Percentiles rank a stretch among this genome's conserved stretches.
Conservation (phyloP, 2,113 vertebrate species). For the Semnornis frantzii region DNA sequence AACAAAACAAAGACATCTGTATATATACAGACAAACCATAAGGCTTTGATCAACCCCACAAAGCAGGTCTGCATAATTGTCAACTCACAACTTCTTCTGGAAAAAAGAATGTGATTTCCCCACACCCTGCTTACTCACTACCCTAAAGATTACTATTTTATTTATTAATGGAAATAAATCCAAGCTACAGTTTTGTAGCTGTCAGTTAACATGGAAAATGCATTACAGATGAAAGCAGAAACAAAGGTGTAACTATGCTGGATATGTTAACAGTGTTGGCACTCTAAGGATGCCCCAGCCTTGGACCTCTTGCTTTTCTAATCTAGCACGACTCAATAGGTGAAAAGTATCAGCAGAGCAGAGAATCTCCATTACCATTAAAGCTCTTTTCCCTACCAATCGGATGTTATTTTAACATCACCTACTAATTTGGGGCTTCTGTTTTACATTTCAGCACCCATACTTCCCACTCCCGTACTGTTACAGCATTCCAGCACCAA, state of each 20-base stretch:
- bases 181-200: background rate
- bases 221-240: slow-evolving; percentile 4
- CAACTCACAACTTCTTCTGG: background rate
- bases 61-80: background rate
- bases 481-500: background rate
- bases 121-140: background rate
- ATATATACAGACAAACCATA: background rate
- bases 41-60: slow-evolving; percentile 29
- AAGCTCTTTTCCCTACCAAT: background rate
- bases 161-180: slow-evolving; percentile 15
- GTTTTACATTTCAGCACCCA: background rate
- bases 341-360: background rate
- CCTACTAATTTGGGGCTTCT: background rate
- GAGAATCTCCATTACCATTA: background rate
- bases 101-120: background rate
- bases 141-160: background rate
- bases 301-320: background rate
- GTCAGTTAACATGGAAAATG: background rate
- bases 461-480: background rate
- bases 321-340: background rate
- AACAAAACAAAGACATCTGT: background rate
- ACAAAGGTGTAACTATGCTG: background rate
- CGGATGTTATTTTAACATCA: background rate
- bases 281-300: background rate
- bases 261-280: background rate